Evolutionary conservation across 2,888 invertebrate genomes (phyloP).

Genomic region (Dusona sp.): DNA sequence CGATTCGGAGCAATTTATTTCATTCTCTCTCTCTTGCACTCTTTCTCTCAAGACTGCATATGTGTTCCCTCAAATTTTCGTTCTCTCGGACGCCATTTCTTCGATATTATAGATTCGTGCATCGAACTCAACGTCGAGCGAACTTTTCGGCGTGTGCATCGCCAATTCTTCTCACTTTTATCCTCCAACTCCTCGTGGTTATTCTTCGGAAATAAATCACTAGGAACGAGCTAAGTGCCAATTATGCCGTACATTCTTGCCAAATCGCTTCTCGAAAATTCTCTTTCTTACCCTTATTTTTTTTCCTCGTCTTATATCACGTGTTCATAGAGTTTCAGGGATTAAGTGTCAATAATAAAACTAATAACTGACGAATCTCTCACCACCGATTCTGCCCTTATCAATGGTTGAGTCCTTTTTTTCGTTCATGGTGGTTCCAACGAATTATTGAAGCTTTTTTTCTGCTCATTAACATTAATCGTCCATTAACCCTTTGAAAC

Average conservation of each 20-base stretch:
- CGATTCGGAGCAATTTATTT: slow-evolving; percentile 53
- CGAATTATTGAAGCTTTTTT: not conserved
- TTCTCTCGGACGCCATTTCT: slow-evolving; percentile 14
- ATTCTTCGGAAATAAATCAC: slow-evolving; percentile 35
- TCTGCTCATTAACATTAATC: not conserved
- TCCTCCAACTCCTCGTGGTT: not conserved
- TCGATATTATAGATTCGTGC: slow-evolving; percentile 60
- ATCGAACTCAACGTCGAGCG: slow-evolving; percentile 44
- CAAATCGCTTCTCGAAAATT: slow-evolving; percentile 47
- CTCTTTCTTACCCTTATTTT: not conserved
- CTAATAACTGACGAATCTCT: not conserved
- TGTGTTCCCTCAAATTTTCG: slow-evolving; percentile 24
- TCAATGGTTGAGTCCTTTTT: too few relatives aligned
- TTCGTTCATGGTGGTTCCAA: too few relatives aligned
- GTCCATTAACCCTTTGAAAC: too few relatives aligned
- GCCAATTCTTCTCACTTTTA: slow-evolving; percentile 4
- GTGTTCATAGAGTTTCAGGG: not conserved
- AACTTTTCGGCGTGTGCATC: slow-evolving; percentile 63
- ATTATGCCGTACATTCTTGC: slow-evolving; percentile 42
- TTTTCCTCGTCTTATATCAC: not conserved
- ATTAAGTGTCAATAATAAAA: slow-evolving; percentile 58
- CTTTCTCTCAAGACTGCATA: not conserved
- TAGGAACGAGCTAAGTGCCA: slow-evolving; percentile 33
- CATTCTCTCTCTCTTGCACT: slow-evolving; percentile 1
- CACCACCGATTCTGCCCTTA: not conserved